phyloP scores from a whole-genome alignment of 2,888 invertebrate genomes.

The Morpho achilles region DNA sequence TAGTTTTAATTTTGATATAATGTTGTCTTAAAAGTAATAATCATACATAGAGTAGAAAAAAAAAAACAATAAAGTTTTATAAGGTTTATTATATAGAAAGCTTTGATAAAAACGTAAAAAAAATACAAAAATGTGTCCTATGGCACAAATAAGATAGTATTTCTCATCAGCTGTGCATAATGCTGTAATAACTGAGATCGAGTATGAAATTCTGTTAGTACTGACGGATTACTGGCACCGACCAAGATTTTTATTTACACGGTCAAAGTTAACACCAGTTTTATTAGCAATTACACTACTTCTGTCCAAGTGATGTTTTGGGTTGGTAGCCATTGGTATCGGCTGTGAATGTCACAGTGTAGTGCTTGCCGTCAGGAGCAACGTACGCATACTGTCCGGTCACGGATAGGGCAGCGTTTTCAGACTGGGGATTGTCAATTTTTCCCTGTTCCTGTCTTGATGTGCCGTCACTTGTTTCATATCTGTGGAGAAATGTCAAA shows the following conservation, averaged over 20 bases:
- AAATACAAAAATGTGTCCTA: constrained; percentile 54
- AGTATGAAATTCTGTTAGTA: constrained; percentile 28
- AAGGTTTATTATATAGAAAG: constrained; percentile 31
- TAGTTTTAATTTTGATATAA: too few relatives aligned
- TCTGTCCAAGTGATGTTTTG: constrained; percentile 71
- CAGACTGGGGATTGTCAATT: constrained; percentile 81
- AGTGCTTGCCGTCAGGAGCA: constrained; percentile 83
- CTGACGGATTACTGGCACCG: constrained; percentile 8
- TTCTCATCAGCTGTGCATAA: constrained; percentile 37
- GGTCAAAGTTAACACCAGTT: constrained; percentile 13
- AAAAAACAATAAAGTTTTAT: constrained; percentile 17
- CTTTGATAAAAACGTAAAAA: constrained; percentile 44
- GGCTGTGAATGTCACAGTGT: constrained; percentile 81
- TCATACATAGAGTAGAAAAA: background rate
- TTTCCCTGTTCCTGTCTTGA: constrained; percentile 82
- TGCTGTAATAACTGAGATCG: constrained; percentile 45
- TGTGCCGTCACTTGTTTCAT: constrained; percentile 84
- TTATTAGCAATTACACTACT: constrained; percentile 22
- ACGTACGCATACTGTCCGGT: constrained; percentile 81
- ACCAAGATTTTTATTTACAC: constrained; percentile 23
- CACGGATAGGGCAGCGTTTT: constrained; percentile 82
- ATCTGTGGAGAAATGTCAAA: constrained; percentile 51
- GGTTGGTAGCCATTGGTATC: constrained; percentile 82
- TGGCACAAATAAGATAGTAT: constrained; percentile 63
- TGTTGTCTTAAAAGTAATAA: too few relatives aligned